A percentile compares a stretch with the other conserved stretches of the same genome.
Evolutionary conservation across 2,797 vertebrate genomes (phyloP).

Genomic region (Mormyrus hasselquistii): DNA sequence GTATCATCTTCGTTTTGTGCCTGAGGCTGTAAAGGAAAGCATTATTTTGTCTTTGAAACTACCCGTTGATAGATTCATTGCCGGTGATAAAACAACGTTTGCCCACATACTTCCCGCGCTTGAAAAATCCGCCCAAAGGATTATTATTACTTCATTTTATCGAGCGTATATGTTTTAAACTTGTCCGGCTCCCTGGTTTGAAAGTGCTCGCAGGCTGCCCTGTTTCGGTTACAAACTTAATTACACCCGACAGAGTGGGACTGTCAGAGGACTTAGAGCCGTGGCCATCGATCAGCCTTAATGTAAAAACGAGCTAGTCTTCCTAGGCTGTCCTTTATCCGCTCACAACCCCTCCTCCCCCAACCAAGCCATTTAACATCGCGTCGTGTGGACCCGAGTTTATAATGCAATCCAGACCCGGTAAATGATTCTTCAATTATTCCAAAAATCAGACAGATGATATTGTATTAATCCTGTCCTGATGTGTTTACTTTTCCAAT

Average conservation of each 20-base stretch:
- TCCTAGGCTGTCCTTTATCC: constrained; percentile 34
- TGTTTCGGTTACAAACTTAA: constrained; percentile 30
- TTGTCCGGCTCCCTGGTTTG: background rate
- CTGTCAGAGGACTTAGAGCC: constrained; percentile 44
- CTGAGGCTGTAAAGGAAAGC: background rate
- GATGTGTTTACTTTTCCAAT: constrained; percentile 47
- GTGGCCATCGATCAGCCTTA: constrained; percentile 43
- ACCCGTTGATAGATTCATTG: background rate
- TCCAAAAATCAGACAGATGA: constrained; percentile 40
- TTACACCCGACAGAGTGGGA: constrained; percentile 47
- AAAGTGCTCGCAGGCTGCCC: background rate
- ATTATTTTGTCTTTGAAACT: background rate
- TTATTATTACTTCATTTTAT: background rate
- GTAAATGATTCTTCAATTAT: constrained; percentile 41
- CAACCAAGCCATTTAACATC: constrained; percentile 39
- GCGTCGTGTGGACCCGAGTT: constrained; percentile 28
- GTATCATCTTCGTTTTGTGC: background rate
- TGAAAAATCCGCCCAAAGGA: constrained; percentile 1
- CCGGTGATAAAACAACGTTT: background rate
- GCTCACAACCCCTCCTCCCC: constrained; percentile 1
- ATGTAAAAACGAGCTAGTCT: constrained; percentile 45
- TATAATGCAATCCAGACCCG: constrained; percentile 12
- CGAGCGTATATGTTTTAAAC: background rate
- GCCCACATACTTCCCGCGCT: background rate
- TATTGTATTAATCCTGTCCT: constrained; percentile 38